Evolutionary conservation across 2,113 vertebrate species (phyloP).

Genomic region (Illadopsis cleaveri): DNA sequence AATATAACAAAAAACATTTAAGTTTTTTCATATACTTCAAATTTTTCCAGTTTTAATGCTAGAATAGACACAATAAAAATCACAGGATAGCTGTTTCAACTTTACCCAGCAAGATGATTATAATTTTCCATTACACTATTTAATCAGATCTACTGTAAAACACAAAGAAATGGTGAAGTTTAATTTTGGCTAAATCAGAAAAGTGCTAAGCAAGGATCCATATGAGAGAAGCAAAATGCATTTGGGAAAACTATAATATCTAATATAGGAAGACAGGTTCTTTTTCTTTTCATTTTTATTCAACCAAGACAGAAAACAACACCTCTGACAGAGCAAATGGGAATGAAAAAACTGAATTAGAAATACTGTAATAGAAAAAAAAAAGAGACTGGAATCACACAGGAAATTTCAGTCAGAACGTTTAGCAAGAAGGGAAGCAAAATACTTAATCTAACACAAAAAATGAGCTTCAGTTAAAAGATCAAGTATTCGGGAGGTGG

Average conservation of each 20-base stretch:
- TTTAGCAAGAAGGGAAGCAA: not conserved
- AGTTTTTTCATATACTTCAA: not conserved
- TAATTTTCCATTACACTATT: not conserved
- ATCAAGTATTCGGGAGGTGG: not conserved
- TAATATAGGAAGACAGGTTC: not conserved
- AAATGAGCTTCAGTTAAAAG: not conserved
- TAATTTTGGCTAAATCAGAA: not conserved
- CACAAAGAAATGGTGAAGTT: not conserved
- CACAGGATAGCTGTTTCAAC: not conserved
- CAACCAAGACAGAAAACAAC: not conserved
- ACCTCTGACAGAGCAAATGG: not conserved
- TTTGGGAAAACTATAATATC: not conserved
- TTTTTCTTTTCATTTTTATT: not conserved
- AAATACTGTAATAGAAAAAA: not conserved
- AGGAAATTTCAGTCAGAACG: not conserved
- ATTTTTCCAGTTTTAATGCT: not conserved
- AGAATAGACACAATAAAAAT: not conserved
- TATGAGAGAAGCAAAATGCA: not conserved
- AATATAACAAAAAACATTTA: not conserved
- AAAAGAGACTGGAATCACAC: not conserved
- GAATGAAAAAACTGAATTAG: not conserved
- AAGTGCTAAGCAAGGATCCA: not conserved
- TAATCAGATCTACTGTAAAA: conserved; percentile 5
- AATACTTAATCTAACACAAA: not conserved
- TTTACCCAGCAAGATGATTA: not conserved